Conservation (phyloP, 2,888 invertebrate species). For the Oxystoma pomonae region DNA sequence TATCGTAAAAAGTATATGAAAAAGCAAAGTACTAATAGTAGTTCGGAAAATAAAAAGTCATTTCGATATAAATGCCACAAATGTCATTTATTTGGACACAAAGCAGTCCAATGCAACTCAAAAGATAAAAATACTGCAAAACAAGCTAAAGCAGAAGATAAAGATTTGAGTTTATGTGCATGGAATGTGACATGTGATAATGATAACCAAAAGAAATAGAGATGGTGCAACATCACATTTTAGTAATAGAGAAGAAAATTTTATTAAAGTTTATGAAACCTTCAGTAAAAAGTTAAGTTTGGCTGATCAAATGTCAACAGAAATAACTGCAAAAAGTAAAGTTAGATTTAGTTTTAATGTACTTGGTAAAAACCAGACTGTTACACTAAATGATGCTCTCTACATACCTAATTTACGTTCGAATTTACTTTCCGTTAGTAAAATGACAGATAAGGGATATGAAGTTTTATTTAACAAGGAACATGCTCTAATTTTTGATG, state of each 20-base stretch:
- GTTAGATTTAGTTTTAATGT: background rate
- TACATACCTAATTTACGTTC: constrained; percentile 18
- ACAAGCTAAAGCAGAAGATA: no score
- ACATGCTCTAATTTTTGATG: constrained; percentile 13
- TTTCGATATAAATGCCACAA: no score
- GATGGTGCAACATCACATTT: constrained; percentile 19
- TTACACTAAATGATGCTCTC: constrained; percentile 8
- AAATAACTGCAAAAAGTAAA: background rate
- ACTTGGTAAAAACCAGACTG: background rate
- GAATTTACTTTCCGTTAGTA: constrained; percentile 18
- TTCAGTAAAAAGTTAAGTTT: constrained; percentile 6
- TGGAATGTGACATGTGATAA: no score
- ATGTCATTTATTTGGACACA: no score
- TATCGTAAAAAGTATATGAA: constrained; percentile 14
- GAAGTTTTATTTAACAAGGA: constrained; percentile 15
- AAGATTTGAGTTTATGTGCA: no score
- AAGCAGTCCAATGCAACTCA: no score
- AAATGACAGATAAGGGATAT: constrained; percentile 17
- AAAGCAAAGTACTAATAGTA: no score
- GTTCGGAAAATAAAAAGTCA: no score
- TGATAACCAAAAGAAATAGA: no score
- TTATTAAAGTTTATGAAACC: constrained; percentile 4
- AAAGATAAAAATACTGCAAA: no score
- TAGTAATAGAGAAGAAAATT: constrained; percentile 9
- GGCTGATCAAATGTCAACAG: constrained; percentile 9